These are phyloP conservation scores for Bergia puertoricense DNA, from an alignment of 92 coral and sea anemone species.

Conservation along the genomic window DNA sequence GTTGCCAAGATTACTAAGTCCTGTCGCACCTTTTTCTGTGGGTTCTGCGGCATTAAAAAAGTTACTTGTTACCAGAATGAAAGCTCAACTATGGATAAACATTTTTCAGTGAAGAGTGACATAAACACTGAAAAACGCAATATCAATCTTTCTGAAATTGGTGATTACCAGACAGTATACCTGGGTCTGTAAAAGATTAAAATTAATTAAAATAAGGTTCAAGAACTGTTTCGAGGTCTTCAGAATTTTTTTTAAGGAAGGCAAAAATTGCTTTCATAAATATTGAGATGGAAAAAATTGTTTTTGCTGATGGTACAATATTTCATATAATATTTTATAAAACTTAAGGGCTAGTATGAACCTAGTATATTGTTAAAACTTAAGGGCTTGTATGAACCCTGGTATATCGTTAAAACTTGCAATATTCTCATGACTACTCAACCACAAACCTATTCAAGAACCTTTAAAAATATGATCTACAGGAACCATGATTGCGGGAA, in stretches of 20 bases:
- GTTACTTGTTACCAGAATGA: not conserved
- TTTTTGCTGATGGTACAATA: not conserved
- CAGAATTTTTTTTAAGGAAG: not conserved
- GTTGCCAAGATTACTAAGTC: conserved; percentile 94
- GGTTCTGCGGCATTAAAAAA: conserved; percentile 60
- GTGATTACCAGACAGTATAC: not conserved
- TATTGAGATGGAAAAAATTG: not conserved
- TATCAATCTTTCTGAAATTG: not conserved
- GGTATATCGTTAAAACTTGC: no score
- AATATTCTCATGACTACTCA: no score
- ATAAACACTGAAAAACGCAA: no score
- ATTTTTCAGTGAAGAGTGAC: no score
- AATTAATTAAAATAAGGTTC: no score
- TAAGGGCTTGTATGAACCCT: no score
- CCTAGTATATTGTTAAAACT: no score
- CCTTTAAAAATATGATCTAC: no score
- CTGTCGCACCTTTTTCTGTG: conserved; percentile 94
- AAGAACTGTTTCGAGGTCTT: not conserved
- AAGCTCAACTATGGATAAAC: not conserved
- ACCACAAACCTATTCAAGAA: no score
- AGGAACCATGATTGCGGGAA: no score
- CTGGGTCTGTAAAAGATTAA: not conserved
- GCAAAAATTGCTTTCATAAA: no score
- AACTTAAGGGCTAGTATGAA: no score
- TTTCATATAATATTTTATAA: not conserved